These are phyloP conservation scores for Clitarchus hookeri DNA, from an alignment of 2,888 invertebrate species.

Conservation along the genomic window DNA sequence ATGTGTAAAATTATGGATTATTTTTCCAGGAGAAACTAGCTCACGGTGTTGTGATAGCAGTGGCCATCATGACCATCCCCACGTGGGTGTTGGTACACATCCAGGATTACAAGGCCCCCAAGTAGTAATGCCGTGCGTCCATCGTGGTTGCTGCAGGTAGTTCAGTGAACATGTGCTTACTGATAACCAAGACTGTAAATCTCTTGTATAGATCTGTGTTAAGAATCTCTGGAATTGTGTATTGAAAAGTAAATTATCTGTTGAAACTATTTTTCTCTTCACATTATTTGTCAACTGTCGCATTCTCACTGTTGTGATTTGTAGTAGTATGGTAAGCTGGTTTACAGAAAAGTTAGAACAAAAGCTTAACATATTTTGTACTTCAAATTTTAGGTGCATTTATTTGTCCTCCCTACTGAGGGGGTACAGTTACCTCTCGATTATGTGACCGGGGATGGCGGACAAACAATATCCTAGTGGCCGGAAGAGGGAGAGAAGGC, in stretches of 20 bases:
- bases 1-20: background rate
- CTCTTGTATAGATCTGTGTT: background rate
- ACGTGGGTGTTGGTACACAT: background rate
- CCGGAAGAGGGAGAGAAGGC: too few species aligned
- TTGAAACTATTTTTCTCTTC: background rate
- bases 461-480: too few species aligned
- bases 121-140: background rate
- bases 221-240: background rate
- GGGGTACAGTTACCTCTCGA: too few species aligned
- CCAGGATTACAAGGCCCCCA: background rate
- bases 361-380: too few species aligned
- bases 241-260: background rate
- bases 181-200: background rate
- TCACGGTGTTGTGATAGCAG: background rate
- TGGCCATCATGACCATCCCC: background rate
- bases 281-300: background rate
- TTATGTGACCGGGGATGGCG: too few species aligned
- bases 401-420: too few species aligned
- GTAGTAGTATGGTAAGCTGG: too few species aligned
- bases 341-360: too few species aligned
- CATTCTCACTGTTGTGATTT: too few species aligned
- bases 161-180: background rate
- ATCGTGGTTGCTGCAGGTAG: background rate
- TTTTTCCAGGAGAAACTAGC: background rate
- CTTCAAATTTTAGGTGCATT: too few species aligned